These are phyloP conservation scores for Aphrophora alni DNA, from an alignment of 2,888 invertebrate genomes.

Conservation along the genomic window DNA sequence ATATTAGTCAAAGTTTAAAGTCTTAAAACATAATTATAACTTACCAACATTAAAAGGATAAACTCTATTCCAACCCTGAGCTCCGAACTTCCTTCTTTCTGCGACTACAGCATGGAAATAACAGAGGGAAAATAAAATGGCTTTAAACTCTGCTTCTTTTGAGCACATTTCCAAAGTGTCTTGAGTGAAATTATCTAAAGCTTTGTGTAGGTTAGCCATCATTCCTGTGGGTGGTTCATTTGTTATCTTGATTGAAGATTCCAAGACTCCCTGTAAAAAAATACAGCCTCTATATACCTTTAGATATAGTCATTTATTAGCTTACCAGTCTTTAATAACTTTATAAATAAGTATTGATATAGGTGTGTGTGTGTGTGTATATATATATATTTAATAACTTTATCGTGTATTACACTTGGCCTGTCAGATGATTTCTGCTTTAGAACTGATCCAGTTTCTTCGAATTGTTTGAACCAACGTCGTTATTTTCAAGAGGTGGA, in stretches of 20 bases:
- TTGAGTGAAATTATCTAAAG: conserved; percentile 90
- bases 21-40: conserved; percentile 17
- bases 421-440: too few relatives aligned
- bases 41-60: conserved; percentile 65
- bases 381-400: too few relatives aligned
- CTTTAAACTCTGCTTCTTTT: conserved; percentile 92
- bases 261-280: conserved; percentile 78
- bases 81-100: conserved; percentile 91
- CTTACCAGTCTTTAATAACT: too few relatives aligned
- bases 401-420: too few relatives aligned
- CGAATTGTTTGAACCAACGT: too few relatives aligned
- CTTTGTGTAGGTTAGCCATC: conserved; percentile 92
- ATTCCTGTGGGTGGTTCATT: conserved; percentile 96
- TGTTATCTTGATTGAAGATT: conserved; percentile 93
- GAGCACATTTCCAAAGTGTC: conserved; percentile 92
- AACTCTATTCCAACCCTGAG: conserved; percentile 89
- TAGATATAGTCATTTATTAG: too few relatives aligned
- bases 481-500: too few relatives aligned
- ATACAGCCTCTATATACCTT: not conserved
- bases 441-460: too few relatives aligned
- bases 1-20: too few relatives aligned
- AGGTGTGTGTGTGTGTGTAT: too few relatives aligned
- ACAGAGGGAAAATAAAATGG: conserved; percentile 85
- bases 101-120: conserved; percentile 96
- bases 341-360: too few relatives aligned